Evolutionary conservation across 2,888 invertebrate species (phyloP), one percentile per base, ranked within the genome.

Genomic region (Limnephilus rhombicus): DNA sequence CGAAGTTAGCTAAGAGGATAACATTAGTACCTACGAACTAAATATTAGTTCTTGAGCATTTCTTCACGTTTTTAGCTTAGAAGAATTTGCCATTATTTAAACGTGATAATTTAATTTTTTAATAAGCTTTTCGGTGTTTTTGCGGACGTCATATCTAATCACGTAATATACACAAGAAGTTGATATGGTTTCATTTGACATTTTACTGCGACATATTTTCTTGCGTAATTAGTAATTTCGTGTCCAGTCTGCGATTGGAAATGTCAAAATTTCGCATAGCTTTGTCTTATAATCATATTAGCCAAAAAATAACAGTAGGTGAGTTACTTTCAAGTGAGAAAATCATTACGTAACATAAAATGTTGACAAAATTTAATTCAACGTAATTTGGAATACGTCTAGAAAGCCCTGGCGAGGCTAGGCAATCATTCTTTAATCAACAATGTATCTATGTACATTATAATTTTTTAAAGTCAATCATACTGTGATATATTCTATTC

Each of bases 131-230:
- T 68, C 68, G 24, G 68, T 68, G 7, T 68, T n/a, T 24, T 24
- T 24, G 68, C 68, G 68, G 68, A 34, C 34, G 82, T 34, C 82
- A 34, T 34, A 34, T 18, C 31, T 82, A 82, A 34, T 34, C 82
- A 82, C 34, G 82, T 34, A 13, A 15, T 31, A 12, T 31, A 82
- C 18, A 18, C 15, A 82, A 31, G 15, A 82, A 34, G 13, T 34
- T 82, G 82, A 82, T 34, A 82, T 82, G 82, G 29, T 82, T 82
- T 82, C 34, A 82, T 82, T 82, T 34, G 82, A 82, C 82, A 82
- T 82, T 82, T 82, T 82, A 34, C 34, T 34, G 34, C 13, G 82
- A 82, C 13, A 82, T 29, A 29, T 34, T 34, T 31, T 34, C 31
- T 68, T 68, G 68, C 68, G 68, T 68, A 68, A n/a, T 68, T 24